phyloP scores from a whole-genome alignment of 2,797 vertebrate genomes.

The Orestias chungarensis region DNA sequence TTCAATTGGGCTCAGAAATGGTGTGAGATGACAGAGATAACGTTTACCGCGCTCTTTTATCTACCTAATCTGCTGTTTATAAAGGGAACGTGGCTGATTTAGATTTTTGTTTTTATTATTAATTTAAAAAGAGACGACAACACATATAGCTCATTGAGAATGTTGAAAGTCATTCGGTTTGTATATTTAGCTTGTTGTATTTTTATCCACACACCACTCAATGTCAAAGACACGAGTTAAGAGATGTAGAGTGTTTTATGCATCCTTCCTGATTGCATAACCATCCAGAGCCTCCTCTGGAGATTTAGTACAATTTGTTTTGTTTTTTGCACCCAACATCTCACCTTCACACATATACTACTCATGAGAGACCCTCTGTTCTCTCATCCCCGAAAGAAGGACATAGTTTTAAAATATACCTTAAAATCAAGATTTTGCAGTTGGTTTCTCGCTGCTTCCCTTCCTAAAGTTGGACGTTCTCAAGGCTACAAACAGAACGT shows the following conservation, averaged over 20 bases:
- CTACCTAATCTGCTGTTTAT: conserved; percentile 38
- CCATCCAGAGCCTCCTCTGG: conserved; percentile 44
- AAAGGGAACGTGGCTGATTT: conserved; percentile 30
- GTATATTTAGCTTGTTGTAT: conserved; percentile 68
- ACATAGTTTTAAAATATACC: conserved; percentile 33
- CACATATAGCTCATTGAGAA: conserved; percentile 51
- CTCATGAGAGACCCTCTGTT: conserved; percentile 43
- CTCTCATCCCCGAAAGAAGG: conserved; percentile 2
- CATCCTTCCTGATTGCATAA: conserved; percentile 60
- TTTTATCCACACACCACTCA: conserved; percentile 41
- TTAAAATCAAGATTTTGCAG: conserved; percentile 59
- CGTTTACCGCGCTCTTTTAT: conserved; percentile 17
- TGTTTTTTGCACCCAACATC: conserved; percentile 6
- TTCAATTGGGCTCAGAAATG: conserved; percentile 10
- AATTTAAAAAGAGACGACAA: conserved; percentile 28
- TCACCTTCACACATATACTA: conserved; percentile 44
- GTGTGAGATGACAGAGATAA: conserved; percentile 1
- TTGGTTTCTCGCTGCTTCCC: conserved; percentile 43
- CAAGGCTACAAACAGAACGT: conserved; percentile 19
- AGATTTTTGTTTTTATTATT: not conserved
- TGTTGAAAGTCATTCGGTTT: conserved; percentile 61
- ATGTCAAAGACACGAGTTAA: conserved; percentile 45
- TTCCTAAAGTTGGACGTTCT: conserved; percentile 6
- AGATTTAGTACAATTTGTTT: conserved; percentile 19
- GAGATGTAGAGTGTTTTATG: conserved; percentile 44